Evolutionary conservation across 2,888 invertebrate genomes (phyloP), one percentile per base, ranked within the genome.

Genomic region (Yponomeuta malinellus): DNA sequence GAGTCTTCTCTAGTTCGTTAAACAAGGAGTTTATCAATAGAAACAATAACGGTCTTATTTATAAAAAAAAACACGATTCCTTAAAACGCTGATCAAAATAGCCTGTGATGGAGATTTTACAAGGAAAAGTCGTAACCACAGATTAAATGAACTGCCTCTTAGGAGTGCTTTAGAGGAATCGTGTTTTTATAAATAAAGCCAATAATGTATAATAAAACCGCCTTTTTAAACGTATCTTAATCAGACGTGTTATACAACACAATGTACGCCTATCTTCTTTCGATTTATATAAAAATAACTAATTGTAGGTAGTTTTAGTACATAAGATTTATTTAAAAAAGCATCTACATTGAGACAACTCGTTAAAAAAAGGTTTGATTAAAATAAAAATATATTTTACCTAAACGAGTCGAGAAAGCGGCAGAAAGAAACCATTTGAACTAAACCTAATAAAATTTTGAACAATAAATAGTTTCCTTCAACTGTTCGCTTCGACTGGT

Each of bases 161-260:
- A 23, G 23, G 23, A 23, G 23, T 23, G 23, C 0, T 23, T 23
- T 23, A 23, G 23, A 23, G 23, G 23, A 23, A 23, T 23, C 23
- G 23, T 23, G 23, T 23, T 23, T 1, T 23, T 23, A 23, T 23
- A 23, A 23, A 23, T 23, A 23, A 23, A 23, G 23, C 23, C 23
- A 1, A 23, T 23, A 91, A 88, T 91, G 91, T 85, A 91, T 90
- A 91, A 91, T 90, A 91, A 92, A 92, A 91, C 90, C 79, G 80
- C 77, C 80, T 81, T 74, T 59, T 77, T 76, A 78, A 76, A 77
- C 75, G 75, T 78, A 78, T 72, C 71, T 73, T 68, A 52, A 52
- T 15, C 52, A 52, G 52, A 71, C 80, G 72, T 79, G 74, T 78
- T 74, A 77, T 78, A 77, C 78, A 76, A 78, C 78, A 43, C 6